A percentile compares a stretch with the other conserved stretches of the same genome.
phyloP scores from a whole-genome alignment of 2,113 vertebrate genomes.

The Scomber colias region DNA sequence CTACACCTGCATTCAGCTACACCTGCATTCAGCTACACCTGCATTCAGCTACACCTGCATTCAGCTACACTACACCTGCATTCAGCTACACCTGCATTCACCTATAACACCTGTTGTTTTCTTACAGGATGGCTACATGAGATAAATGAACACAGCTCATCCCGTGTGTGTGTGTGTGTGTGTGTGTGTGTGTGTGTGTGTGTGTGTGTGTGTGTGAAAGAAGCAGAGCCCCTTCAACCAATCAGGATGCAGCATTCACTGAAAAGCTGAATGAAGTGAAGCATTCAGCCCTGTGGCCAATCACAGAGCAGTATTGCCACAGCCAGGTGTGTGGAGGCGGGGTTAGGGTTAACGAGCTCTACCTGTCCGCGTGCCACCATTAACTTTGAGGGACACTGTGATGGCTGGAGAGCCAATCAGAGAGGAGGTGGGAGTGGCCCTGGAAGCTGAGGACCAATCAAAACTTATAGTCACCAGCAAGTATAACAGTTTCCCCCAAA shows the following conservation, averaged over 20 bases:
- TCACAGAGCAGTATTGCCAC: constrained; percentile 25
- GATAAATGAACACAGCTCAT: not conserved
- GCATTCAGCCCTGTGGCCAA: constrained; percentile 31
- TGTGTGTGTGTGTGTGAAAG: constrained; percentile 6
- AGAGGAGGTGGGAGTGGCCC: constrained; percentile 61
- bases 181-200: not conserved
- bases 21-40: too few relatives aligned
- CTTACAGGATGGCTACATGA: not conserved
- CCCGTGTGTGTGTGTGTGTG: not conserved
- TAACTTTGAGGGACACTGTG: constrained; percentile 55
- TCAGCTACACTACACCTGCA: too few relatives aligned
- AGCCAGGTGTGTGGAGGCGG: not conserved
- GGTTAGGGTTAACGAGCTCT: constrained; percentile 30
- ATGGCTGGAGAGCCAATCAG: constrained; percentile 72
- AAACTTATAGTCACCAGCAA: constrained; percentile 49
- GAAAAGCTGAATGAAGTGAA: constrained; percentile 32
- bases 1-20: too few relatives aligned
- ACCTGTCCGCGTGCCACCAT: constrained; percentile 66
- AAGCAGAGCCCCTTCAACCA: constrained; percentile 38
- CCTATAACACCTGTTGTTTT: too few relatives aligned
- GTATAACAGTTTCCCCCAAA: not conserved
- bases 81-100: too few relatives aligned
- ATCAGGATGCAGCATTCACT: constrained; percentile 38
- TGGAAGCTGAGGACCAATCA: constrained; percentile 75
- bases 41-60: too few relatives aligned